phyloP scores from a whole-genome alignment of 2,888 invertebrate species.

The Tridacna gigas region DNA sequence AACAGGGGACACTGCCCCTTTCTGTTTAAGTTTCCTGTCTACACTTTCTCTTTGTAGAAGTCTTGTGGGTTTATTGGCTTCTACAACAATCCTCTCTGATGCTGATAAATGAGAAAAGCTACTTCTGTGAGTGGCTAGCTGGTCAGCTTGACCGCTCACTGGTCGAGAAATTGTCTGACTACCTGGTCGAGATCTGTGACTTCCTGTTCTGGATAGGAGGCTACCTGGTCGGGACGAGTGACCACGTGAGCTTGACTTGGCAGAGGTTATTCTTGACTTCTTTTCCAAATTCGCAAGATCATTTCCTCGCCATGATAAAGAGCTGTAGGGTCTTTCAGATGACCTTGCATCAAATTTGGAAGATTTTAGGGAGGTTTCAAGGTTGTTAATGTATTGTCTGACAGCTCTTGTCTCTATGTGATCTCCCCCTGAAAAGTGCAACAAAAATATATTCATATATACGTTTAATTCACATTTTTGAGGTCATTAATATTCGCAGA shows the following conservation, averaged over 20 bases:
- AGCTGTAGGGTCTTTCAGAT: constrained; percentile 72
- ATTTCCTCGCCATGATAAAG: constrained; percentile 74
- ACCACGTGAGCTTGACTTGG: constrained; percentile 52
- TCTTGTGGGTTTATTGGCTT: constrained; percentile 63
- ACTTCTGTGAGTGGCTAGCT: constrained; percentile 39
- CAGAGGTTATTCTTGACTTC: constrained; percentile 58
- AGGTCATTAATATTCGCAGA: too few species aligned
- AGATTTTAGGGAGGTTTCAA: constrained; percentile 74
- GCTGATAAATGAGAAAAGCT: constrained; percentile 60
- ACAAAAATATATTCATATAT: neutral
- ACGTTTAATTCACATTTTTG: too few species aligned
- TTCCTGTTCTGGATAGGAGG: constrained; percentile 56
- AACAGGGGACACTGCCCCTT: constrained; percentile 27
- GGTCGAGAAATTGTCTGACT: constrained; percentile 54
- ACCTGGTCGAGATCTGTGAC: constrained; percentile 52
- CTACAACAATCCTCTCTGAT: constrained; percentile 67
- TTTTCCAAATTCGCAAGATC: constrained; percentile 70
- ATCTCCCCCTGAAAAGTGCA: constrained; percentile 73
- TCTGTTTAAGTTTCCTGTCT: constrained; percentile 64
- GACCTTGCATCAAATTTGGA: constrained; percentile 71
- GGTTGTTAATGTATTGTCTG: constrained; percentile 70
- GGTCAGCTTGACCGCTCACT: constrained; percentile 53
- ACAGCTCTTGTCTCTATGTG: constrained; percentile 73
- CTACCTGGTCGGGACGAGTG: constrained; percentile 62
- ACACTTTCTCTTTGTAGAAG: constrained; percentile 65